Conservation (phyloP, 2,113 vertebrate species). For the Cyrtonyx montezumae region DNA sequence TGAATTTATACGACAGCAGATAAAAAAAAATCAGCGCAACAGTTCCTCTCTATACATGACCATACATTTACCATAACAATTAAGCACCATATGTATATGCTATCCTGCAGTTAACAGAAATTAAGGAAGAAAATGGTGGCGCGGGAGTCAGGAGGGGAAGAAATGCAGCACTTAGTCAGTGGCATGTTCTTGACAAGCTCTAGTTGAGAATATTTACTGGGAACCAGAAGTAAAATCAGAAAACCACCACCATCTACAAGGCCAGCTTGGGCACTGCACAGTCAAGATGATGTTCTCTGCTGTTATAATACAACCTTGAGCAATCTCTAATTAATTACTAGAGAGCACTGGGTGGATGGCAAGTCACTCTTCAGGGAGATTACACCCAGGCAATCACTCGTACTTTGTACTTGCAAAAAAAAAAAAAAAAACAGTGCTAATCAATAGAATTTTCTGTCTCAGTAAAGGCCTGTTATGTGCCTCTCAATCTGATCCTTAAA, state of each 20-base stretch:
- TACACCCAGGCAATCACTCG: neutral
- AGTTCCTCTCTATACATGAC: neutral
- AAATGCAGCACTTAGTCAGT: conserved; percentile 27
- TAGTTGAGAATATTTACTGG: neutral
- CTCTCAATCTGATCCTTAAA: neutral
- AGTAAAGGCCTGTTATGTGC: neutral
- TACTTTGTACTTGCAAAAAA: neutral
- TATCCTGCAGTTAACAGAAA: neutral
- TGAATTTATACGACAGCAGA: neutral
- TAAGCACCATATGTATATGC: neutral
- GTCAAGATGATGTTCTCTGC: neutral
- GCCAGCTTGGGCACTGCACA: neutral
- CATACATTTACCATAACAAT: neutral
- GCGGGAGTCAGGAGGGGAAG: neutral
- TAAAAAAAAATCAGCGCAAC: conserved; percentile 37
- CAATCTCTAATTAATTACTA: neutral
- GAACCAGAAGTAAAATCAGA: neutral
- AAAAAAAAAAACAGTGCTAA: neutral
- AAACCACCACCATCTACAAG: neutral
- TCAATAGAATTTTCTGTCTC: neutral
- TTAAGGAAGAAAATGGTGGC: neutral
- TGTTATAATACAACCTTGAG: neutral
- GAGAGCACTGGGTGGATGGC: neutral
- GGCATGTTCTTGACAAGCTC: neutral
- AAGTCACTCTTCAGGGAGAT: neutral